Evolutionary conservation across 2,888 invertebrate species (phyloP).

Genomic region (Campaea margaritaria): DNA sequence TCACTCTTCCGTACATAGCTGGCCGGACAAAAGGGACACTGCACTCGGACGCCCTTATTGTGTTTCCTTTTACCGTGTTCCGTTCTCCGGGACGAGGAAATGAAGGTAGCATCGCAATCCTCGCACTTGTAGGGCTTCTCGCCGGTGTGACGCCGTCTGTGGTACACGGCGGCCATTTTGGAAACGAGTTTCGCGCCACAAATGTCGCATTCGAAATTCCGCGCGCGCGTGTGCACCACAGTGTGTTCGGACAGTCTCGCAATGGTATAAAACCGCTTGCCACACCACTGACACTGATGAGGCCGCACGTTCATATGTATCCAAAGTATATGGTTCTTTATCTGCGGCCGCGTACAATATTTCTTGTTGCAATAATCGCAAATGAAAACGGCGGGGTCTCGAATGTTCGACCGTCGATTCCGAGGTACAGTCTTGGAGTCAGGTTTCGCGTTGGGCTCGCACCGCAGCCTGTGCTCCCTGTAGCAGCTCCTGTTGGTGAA

Average conservation of each 20-base stretch:
- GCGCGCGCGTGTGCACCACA: conserved; percentile 80
- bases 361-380: conserved; percentile 75
- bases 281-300: conserved; percentile 81
- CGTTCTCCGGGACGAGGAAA: conserved; percentile 72
- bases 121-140: conserved; percentile 76
- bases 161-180: conserved; percentile 78
- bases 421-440: conserved; percentile 57
- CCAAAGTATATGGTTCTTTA: conserved; percentile 80
- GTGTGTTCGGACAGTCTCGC: conserved; percentile 80
- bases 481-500: conserved; percentile 75
- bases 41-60: conserved; percentile 62
- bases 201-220: conserved; percentile 82
- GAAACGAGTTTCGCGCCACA: conserved; percentile 78
- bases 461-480: conserved; percentile 68
- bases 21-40: conserved; percentile 61
- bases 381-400: conserved; percentile 71
- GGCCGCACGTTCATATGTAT: conserved; percentile 79
- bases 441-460: conserved; percentile 74
- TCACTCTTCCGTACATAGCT: conserved; percentile 68
- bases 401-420: conserved; percentile 65
- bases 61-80: conserved; percentile 76
- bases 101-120: conserved; percentile 73
- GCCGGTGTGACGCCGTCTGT: conserved; percentile 76
- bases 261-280: conserved; percentile 80
- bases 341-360: conserved; percentile 68